Base-by-base conservation (phyloP, 2,113 vertebrate species). In the Nibea albiflora region DNA sequence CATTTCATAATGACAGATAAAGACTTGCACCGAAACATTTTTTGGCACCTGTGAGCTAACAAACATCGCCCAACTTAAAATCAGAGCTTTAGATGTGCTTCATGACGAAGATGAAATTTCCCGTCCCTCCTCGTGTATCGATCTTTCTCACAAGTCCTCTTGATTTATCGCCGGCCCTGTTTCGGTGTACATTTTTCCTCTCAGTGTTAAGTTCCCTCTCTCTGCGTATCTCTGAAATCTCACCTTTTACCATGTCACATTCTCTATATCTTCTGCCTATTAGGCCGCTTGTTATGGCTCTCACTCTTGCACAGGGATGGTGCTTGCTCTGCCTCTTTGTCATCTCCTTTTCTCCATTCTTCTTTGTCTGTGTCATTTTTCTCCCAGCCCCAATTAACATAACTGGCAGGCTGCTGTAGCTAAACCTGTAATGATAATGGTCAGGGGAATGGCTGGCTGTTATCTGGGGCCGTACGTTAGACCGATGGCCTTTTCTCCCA, bases 371-470 rank as follows among this genome's bases (percentile, higher is more conserved):
- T 78, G 74, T 85, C 60, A 87, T 91, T 89, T 89, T 78, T 88
- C 76, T 84, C 54, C 47, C 57, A 56, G 44, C 17, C 19, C 70
- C 75, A 89, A 91, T 90, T 85, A 92, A 89, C 69, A 61, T 60
- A 76, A 89, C 79, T 76, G 86, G 44, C 75, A 86, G 63, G 70
- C 52, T 39, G 42, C 64, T 62, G 83, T 73, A 62, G 79, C 73
- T 31, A 54, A 83, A 73, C 78, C 84, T 87, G 76, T 85, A 79
- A 88, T 88, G 89, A 88, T 88, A 88, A 85, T 82, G 69, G 87
- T 83, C 77, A 63, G n/a, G 77, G 83, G 84, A 91, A 80, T 20
- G 77, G 35, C 35, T 39, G 35, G 69, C 75, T 81, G 68, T 87
- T 88, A 91, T 87, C 85, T 64, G 42, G 39, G 20, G 49, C 71